Evolutionary conservation across 37 sponge, comb jelly and placozoan species (phyloP).

Genomic region (Oopsacas minuta): DNA sequence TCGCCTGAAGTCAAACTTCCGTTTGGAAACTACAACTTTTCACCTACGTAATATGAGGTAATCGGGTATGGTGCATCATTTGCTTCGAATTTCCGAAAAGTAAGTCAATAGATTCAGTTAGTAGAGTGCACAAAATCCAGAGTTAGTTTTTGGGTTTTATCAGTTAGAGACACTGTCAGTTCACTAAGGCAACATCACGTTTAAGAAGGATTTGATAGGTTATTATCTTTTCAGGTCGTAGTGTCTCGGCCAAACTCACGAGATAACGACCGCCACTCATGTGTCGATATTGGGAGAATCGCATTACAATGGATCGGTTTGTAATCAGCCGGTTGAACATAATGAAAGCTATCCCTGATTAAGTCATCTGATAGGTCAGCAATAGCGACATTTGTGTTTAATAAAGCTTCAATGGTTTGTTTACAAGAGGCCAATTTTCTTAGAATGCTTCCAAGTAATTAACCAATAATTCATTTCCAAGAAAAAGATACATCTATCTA

Average conservation of each 20-base stretch:
- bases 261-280: slow-evolving; percentile 19
- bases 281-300: slow-evolving; percentile 7
- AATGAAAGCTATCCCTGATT: neutral
- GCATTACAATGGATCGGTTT: neutral
- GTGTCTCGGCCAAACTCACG: neutral
- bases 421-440: neutral
- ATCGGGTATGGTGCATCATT: neutral
- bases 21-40: neutral
- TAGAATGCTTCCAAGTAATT: neutral
- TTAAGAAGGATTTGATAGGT: neutral
- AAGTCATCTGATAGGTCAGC: slow-evolving; percentile 9
- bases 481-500: neutral
- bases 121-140: neutral
- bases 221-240: slow-evolving; percentile 14
- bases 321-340: neutral
- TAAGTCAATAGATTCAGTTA: slow-evolving; percentile 3
- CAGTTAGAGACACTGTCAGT: neutral
- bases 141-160: neutral
- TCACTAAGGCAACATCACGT: slow-evolving; percentile 4
- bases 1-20: neutral
- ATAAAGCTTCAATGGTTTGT: neutral
- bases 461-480: neutral
- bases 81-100: neutral
- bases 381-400: neutral
- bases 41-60: neutral